These are phyloP conservation scores for Heteropelma amictum DNA, from an alignment of 2,888 invertebrate genomes.

Conservation along the genomic window DNA sequence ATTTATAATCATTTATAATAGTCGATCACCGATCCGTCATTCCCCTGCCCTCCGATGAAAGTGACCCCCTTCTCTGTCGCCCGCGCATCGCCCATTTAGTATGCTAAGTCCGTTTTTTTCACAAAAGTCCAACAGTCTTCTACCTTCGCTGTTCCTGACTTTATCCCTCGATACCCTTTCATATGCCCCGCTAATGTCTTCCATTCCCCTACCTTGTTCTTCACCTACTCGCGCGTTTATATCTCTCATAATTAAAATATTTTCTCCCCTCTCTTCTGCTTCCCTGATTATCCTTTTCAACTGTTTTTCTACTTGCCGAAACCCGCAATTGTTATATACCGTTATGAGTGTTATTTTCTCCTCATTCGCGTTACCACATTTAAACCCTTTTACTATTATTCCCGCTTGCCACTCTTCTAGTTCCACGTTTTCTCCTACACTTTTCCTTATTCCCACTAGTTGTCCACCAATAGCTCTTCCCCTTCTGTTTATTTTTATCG, in stretches of 20 bases:
- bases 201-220: not conserved
- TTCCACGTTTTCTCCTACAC: not conserved
- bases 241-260: constrained; percentile 22
- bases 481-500: not conserved
- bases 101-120: not conserved
- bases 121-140: constrained; percentile 1
- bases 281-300: not conserved
- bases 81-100: constrained; percentile 20
- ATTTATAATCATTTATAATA: constrained; percentile 3
- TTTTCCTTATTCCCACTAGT: constrained; percentile 30
- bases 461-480: constrained; percentile 32
- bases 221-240: constrained; percentile 39
- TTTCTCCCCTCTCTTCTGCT: not conserved
- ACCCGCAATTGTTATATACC: not conserved
- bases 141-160: constrained; percentile 7
- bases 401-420: constrained; percentile 21
- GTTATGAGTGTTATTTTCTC: not conserved
- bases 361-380: constrained; percentile 10
- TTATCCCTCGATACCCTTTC: constrained; percentile 1
- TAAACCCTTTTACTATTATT: not conserved
- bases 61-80: not conserved
- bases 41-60: not conserved
- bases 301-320: not conserved
- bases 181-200: not conserved
- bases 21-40: constrained; percentile 26